Conservation (phyloP, 2,888 invertebrate genomes). For the Brenthis ino region DNA sequence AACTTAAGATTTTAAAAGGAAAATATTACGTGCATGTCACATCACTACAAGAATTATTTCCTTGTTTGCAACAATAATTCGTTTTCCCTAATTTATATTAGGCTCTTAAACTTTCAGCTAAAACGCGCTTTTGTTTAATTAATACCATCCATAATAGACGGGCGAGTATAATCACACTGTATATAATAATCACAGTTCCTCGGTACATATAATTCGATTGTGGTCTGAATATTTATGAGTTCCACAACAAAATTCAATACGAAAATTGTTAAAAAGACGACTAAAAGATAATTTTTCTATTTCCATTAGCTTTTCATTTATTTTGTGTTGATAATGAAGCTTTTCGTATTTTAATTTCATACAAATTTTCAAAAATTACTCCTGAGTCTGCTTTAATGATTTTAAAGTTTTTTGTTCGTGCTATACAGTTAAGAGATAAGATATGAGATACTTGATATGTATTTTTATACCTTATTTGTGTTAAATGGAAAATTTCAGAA, state of each 20-base stretch:
- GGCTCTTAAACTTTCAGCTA: constrained; percentile 60
- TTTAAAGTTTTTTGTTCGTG: too few species aligned
- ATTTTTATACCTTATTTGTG: too few species aligned
- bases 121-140: constrained; percentile 59
- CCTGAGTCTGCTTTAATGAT: too few species aligned
- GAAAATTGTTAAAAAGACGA: background rate
- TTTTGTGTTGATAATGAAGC: background rate
- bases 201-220: constrained; percentile 45
- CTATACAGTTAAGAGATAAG: too few species aligned
- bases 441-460: too few species aligned
- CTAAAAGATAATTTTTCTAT: background rate
- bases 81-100: constrained; percentile 64
- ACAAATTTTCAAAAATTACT: too few species aligned
- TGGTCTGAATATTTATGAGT: constrained; percentile 46
- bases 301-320: background rate
- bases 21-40: background rate
- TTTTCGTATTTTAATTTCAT: too few species aligned
- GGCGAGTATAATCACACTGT: constrained; percentile 31
- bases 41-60: constrained; percentile 49
- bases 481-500: too few species aligned
- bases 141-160: constrained; percentile 44
- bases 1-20: background rate
- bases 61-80: constrained; percentile 65
- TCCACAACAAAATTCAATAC: constrained; percentile 27
- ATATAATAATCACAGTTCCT: constrained; percentile 42